A percentile compares a stretch with the other conserved stretches of the same genome.
Conservation (phyloP, 2,888 invertebrate genomes). For the Dorcus hopei region DNA sequence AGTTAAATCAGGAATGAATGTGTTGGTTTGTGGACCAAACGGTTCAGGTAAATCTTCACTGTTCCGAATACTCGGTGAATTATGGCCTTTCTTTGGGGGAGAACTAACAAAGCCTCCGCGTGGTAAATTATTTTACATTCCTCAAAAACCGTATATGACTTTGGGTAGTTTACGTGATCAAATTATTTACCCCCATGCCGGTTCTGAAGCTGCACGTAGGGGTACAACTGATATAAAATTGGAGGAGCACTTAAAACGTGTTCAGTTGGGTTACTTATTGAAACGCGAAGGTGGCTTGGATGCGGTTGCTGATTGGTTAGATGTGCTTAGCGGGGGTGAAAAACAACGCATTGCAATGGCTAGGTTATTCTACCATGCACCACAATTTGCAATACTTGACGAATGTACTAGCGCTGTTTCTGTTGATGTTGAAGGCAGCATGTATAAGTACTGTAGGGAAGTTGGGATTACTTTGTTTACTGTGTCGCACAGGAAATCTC, state of each 20-base stretch:
- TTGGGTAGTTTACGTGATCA: constrained; percentile 87
- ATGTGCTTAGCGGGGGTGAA: constrained; percentile 96
- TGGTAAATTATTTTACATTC: constrained; percentile 95
- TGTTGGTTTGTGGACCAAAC: constrained; percentile 97
- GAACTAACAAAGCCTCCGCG: constrained; percentile 91
- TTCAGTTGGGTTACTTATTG: constrained; percentile 81
- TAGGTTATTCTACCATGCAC: constrained; percentile 92
- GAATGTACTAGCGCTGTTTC: constrained; percentile 99
- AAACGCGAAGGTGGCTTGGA: constrained; percentile 86
- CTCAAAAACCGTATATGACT: constrained; percentile 97
- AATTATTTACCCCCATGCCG: constrained; percentile 92
- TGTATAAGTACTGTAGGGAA: constrained; percentile 92
- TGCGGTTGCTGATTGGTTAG: constrained; percentile 97
- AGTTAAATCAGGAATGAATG: constrained; percentile 87
- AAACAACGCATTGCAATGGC: constrained; percentile 99
- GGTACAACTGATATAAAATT: constrained; percentile 80
- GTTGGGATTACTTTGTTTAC: constrained; percentile 91
- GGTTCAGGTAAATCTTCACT: constrained; percentile 98
- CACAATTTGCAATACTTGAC: constrained; percentile 97
- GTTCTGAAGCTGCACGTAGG: constrained; percentile 75
- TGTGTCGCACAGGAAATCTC: constrained; percentile 92
- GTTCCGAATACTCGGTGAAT: constrained; percentile 92
- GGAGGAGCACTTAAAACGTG: constrained; percentile 70
- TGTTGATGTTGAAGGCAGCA: constrained; percentile 95
- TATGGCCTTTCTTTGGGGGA: constrained; percentile 97